Evolutionary conservation across 2,113 vertebrate genomes (phyloP).

Genomic region (Megaleporinus macrocephalus): DNA sequence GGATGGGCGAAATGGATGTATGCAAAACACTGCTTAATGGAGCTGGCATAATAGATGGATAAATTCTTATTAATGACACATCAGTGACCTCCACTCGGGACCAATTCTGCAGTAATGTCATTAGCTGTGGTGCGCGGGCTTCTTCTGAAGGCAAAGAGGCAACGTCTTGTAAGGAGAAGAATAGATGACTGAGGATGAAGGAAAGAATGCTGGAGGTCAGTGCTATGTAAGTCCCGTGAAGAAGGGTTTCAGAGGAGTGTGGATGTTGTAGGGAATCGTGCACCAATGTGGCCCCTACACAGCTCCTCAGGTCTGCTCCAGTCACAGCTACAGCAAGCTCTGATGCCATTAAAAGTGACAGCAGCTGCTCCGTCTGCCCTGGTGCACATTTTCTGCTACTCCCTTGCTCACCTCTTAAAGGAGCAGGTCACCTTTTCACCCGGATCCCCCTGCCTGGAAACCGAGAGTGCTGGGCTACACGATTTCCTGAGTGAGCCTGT

Average conservation of each 20-base stretch:
- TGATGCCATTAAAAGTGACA: constrained; percentile 76
- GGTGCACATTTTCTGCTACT: constrained; percentile 58
- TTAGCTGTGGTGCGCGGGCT: constrained; percentile 44
- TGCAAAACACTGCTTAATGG: constrained; percentile 46
- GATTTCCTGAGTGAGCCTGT: neutral
- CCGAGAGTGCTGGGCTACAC: neutral
- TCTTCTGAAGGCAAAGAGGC: constrained; percentile 4
- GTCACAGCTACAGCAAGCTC: constrained; percentile 38
- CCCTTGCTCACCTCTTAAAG: constrained; percentile 70
- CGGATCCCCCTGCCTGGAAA: constrained; percentile 54
- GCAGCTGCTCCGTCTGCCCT: constrained; percentile 70
- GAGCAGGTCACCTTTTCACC: constrained; percentile 50
- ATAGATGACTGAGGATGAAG: neutral
- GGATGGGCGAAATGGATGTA: constrained; percentile 39
- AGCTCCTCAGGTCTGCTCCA: neutral
- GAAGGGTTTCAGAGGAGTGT: constrained; percentile 22
- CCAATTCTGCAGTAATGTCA: constrained; percentile 42
- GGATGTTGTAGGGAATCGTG: neutral
- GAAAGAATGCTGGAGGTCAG: neutral
- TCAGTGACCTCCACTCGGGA: constrained; percentile 35
- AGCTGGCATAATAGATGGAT: constrained; percentile 45
- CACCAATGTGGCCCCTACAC: neutral
- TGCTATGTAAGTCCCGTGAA: neutral
- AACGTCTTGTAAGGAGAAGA: neutral
- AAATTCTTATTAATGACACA: constrained; percentile 51